phyloP scores from a whole-genome alignment of 2,888 invertebrate genomes.

The Noctua fimbriata region DNA sequence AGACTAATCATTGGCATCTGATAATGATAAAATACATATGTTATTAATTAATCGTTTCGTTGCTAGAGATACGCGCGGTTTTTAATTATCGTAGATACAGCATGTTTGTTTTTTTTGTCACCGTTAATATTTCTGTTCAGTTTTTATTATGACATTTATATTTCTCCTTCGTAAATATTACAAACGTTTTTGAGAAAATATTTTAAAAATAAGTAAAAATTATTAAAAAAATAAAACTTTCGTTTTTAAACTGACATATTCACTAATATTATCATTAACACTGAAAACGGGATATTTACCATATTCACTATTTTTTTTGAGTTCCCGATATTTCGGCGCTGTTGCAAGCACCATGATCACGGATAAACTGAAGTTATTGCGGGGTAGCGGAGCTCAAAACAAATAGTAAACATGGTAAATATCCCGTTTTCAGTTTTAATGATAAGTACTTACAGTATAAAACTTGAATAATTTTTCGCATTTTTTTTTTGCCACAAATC shows the following conservation, averaged over 20 bases:
- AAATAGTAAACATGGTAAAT: background rate
- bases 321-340: too few species aligned
- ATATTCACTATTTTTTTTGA: too few species aligned
- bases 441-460: background rate
- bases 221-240: too few species aligned
- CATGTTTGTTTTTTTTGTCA: constrained; percentile 7
- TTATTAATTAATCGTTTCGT: constrained; percentile 57
- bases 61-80: constrained; percentile 32
- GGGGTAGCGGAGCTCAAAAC: background rate
- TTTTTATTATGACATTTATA: too few species aligned
- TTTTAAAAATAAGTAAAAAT: too few species aligned
- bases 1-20: constrained; percentile 49
- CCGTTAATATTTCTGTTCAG: background rate
- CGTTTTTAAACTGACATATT: too few species aligned
- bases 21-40: constrained; percentile 57
- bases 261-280: too few species aligned
- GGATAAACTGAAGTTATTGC: background rate
- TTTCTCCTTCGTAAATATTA: too few species aligned
- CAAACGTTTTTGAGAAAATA: too few species aligned
- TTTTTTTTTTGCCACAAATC: background rate
- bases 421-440: background rate
- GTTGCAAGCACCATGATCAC: constrained; percentile 1
- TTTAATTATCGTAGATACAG: constrained; percentile 49
- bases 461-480: background rate
- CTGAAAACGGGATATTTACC: too few species aligned